Conservation (phyloP, 2,888 invertebrate genomes). For the Phengaris arion region DNA sequence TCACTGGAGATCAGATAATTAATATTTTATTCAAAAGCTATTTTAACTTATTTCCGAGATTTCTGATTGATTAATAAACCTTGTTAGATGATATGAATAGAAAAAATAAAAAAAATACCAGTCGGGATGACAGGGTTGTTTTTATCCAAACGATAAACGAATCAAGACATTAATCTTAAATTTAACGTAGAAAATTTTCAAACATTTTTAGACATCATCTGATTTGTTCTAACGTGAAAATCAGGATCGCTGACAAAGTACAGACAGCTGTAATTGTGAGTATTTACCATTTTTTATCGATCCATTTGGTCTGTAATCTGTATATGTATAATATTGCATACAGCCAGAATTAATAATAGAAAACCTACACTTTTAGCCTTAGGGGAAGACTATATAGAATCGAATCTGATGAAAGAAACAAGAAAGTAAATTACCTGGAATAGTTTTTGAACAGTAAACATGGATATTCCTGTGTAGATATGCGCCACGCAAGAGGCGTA, state of each 20-base stretch:
- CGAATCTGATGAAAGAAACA: not conserved
- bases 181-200: not conserved
- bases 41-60: not conserved
- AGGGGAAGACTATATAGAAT: not conserved
- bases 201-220: not conserved
- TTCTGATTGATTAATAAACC: not conserved
- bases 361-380: too few relatives aligned
- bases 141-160: constrained; percentile 1
- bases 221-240: not conserved
- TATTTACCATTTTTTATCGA: too few relatives aligned
- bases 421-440: constrained; percentile 68
- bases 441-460: constrained; percentile 81
- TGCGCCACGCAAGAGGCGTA: constrained; percentile 81
- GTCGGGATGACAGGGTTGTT: not conserved
- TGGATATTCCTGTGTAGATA: constrained; percentile 79
- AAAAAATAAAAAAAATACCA: not conserved
- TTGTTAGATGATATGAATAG: not conserved
- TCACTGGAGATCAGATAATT: not conserved
- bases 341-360: too few relatives aligned
- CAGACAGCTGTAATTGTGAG: too few relatives aligned
- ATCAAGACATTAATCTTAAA: not conserved
- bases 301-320: too few relatives aligned
- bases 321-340: too few relatives aligned
- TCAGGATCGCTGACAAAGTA: not conserved
- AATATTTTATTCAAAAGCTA: not conserved